Base-by-base conservation (phyloP, 1,140 invertebrate species). In the Protaetia brevitarsis region DNA sequence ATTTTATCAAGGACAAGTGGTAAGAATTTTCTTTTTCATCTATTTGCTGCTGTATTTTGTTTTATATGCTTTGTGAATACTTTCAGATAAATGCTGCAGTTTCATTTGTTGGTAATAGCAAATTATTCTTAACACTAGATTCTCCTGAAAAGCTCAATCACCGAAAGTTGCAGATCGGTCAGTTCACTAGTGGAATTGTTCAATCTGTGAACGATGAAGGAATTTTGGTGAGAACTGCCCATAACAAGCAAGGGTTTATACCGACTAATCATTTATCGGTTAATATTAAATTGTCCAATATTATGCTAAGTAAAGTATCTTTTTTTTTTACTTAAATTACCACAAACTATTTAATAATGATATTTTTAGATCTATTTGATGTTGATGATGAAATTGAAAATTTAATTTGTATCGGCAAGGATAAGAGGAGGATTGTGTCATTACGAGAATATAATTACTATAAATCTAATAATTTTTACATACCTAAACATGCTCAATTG, bases 1-100 rank as follows among this genome's bases (percentile, higher is more conserved):
- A 16, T 87, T 87, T 71, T 81, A 83, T 31, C 66, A 82, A 6
- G 89, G 88, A 30, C 84, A 89, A 76, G 84, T 86, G 26, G 81
- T 87, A 73, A 81, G 79, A 79, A 68, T 57, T 51, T n/a, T 29
- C 51, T 59, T 62, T 62, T 64, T 60, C 3, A 28, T 56, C 13
- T 56, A 6, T 8, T 58, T n/a, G 21, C 21, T 21, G 0, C 16
- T 7, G n/a, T 16, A 68, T 21, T 57, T 23, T 56, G 37, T 37
- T 34, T 66, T 21, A 61, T n/a, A n/a, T 29, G 23, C 34, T 23
- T 51, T 68, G 4, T 66, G n/a, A n/a, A n/a, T n/a, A n/a, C n/a
- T n/a, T 64, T 31, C 51, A 71, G 71, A 41, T 73, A n/a, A 69
- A 68, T 11, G 61, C 61, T 13, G 60, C 65, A 63, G 31, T 69